phyloP scores from a whole-genome alignment of 2,888 invertebrate genomes.

The Eurois occulta region DNA sequence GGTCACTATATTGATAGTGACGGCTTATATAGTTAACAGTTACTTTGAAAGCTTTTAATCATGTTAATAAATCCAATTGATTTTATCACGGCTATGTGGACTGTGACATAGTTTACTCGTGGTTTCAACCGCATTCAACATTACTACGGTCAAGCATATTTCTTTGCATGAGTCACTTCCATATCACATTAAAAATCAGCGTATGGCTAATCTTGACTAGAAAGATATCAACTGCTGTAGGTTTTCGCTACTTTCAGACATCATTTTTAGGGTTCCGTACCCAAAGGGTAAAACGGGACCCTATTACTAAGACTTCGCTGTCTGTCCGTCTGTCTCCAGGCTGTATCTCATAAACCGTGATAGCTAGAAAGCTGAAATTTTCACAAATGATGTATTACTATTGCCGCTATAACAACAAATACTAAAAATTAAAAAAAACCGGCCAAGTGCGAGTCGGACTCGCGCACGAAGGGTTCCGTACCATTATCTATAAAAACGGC shows the following conservation, averaged over 20 bases:
- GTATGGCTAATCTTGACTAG: conserved; percentile 15
- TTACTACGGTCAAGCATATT: conserved; percentile 7
- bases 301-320: too few relatives aligned
- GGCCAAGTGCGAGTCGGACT: too few relatives aligned
- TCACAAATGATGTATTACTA: too few relatives aligned
- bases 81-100: conserved; percentile 11
- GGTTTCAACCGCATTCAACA: conserved; percentile 2
- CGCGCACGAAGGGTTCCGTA: too few relatives aligned
- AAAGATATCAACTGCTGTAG: not conserved
- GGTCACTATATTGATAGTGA: not conserved
- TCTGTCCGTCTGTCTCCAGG: too few relatives aligned
- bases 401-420: too few relatives aligned
- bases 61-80: conserved; percentile 32
- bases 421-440: too few relatives aligned
- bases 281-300: too few relatives aligned
- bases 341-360: too few relatives aligned
- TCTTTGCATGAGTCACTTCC: conserved; percentile 26
- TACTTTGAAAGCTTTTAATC: conserved; percentile 28
- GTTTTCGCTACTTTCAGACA: not conserved
- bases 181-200: conserved; percentile 17
- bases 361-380: too few relatives aligned
- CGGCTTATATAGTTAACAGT: not conserved
- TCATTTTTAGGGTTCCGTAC: too few relatives aligned
- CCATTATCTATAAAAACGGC: too few relatives aligned
- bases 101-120: conserved; percentile 26